Evolutionary conservation across 2,888 invertebrate genomes (phyloP).

Genomic region (Rutpela maculata): DNA sequence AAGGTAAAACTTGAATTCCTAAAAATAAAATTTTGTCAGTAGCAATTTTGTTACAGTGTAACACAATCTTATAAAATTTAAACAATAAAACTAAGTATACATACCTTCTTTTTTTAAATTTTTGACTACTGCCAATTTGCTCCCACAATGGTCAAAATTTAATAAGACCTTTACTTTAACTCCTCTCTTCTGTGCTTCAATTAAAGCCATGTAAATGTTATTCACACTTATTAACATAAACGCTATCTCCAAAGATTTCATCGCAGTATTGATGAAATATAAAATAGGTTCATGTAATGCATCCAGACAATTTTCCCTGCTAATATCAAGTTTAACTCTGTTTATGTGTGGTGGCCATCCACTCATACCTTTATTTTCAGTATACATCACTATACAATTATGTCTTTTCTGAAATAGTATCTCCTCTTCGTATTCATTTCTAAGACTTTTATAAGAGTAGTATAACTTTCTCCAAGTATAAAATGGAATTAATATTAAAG

Average conservation of each 20-base stretch:
- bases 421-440: slow-evolving; percentile 55
- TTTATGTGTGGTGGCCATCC: slow-evolving; percentile 61
- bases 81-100: slow-evolving; percentile 1
- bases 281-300: slow-evolving; percentile 63
- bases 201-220: slow-evolving; percentile 58
- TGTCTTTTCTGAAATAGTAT: slow-evolving; percentile 62
- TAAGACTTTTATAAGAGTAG: slow-evolving; percentile 54
- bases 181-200: slow-evolving; percentile 61
- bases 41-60: neutral
- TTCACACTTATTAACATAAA: slow-evolving; percentile 64
- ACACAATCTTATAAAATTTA: neutral
- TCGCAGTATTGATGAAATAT: slow-evolving; percentile 66
- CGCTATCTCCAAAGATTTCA: slow-evolving; percentile 63
- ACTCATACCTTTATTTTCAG: slow-evolving; percentile 52
- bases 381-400: slow-evolving; percentile 67
- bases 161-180: slow-evolving; percentile 65
- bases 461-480: slow-evolving; percentile 61
- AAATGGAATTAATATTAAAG: slow-evolving; percentile 52
- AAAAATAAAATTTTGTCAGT: slow-evolving; percentile 47
- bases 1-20: slow-evolving; percentile 62
- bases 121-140: slow-evolving; percentile 45
- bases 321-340: slow-evolving; percentile 44
- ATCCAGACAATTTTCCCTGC: slow-evolving; percentile 52
- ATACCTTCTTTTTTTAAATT: slow-evolving; percentile 60
- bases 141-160: slow-evolving; percentile 61